Evolutionary conservation across 2,888 invertebrate species (phyloP).

Genomic region (Cataglyphis cursor): DNA sequence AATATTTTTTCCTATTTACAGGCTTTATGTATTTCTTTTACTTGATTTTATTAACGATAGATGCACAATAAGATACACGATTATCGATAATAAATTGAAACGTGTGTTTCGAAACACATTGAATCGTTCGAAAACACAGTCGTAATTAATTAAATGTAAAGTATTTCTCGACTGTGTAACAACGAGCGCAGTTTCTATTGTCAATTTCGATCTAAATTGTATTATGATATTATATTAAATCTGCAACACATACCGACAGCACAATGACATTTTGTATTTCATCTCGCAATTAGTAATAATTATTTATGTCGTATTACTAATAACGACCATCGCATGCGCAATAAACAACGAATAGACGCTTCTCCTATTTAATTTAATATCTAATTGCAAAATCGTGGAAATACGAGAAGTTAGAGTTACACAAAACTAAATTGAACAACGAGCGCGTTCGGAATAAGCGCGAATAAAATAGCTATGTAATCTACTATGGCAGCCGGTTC

Average conservation of each 20-base stretch:
- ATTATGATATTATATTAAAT: slow-evolving; percentile 54
- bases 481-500: slow-evolving; percentile 27
- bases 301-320: slow-evolving; percentile 38
- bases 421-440: slow-evolving; percentile 65
- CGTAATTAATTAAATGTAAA: slow-evolving; percentile 48
- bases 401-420: slow-evolving; percentile 59
- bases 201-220: slow-evolving; percentile 50
- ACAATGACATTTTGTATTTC: slow-evolving; percentile 44
- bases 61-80: not conserved
- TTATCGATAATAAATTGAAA: slow-evolving; percentile 21
- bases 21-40: not conserved
- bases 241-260: slow-evolving; percentile 22
- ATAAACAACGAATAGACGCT: slow-evolving; percentile 29
- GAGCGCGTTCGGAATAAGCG: slow-evolving; percentile 39
- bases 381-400: slow-evolving; percentile 68
- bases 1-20: not conserved
- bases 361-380: slow-evolving; percentile 58
- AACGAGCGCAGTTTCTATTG: slow-evolving; percentile 40
- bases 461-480: slow-evolving; percentile 45
- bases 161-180: slow-evolving; percentile 38
- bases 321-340: slow-evolving; percentile 30
- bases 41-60: slow-evolving; percentile 10
- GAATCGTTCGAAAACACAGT: slow-evolving; percentile 29
- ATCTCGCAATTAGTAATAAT: slow-evolving; percentile 48
- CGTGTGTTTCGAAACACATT: slow-evolving; percentile 17